Evolutionary conservation across 2,888 invertebrate genomes (phyloP), one percentile per base, ranked within the genome.

Genomic region (Tachina grossa): DNA sequence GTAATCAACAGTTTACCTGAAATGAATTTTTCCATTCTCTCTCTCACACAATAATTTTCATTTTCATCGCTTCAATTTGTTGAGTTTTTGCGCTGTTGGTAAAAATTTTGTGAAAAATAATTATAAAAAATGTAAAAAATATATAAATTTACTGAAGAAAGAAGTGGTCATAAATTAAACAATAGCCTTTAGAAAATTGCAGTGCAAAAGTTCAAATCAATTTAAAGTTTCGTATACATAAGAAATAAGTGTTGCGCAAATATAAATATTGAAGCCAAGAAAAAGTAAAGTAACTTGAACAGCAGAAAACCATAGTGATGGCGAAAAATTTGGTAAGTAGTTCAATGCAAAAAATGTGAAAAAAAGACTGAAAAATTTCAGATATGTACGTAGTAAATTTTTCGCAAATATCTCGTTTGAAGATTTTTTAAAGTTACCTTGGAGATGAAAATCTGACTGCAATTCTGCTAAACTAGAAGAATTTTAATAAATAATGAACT

Each of bases 291-390:
- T 14, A 59, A 77, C 5, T 61, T 68, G 57, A 68, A 47, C 9
- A 55, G 77, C 16, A 76, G 63, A 76, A 55, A 78, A 49, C 59
- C 43, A 69, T 76, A 75, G 85, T 66, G 72, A 83, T 87, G 87
- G 86, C 87, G 81, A 87, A 75, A 71, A 69, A 75, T 69, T 87
- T 87, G 87, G 87, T 87, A 87, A 87, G 87, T 84, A 51, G 49
- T 66, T 65, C 22, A 69, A 16, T 57, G 55, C 2, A 79, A 55
- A 63, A n/a, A 65, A 57, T 55, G n/a, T 11, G 4, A 9, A 71
- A 61, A 65, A 11, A 43, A 45, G 8, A 66, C 1, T 14, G 2
- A 68, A 57, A 76, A 49, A 6, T 59, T 59, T 5, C 10, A 57
- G 49, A 68, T 68, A n/a, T 49, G 31, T 77, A 79, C 71, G 63